Percentiles rank a stretch among this genome's conserved stretches.
These are phyloP conservation scores for Icerya purchasi DNA, from an alignment of 2,888 invertebrate species.

Conservation along the genomic window DNA sequence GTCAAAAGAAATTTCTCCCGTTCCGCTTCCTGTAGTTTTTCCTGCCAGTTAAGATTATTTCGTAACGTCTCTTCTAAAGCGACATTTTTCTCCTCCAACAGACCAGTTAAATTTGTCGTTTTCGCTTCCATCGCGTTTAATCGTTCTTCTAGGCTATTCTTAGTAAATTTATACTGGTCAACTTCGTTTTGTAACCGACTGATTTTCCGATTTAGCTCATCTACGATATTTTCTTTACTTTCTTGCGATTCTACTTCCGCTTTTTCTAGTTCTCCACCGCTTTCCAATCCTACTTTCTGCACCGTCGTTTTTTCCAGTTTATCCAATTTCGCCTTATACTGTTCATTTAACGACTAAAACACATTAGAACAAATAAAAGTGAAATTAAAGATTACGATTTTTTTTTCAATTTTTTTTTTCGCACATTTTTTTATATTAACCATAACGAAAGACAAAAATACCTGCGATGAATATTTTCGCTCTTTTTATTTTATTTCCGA, in stretches of 20 bases:
- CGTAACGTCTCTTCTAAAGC: not conserved
- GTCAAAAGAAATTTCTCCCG: not conserved
- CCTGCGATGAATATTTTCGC: too few relatives aligned
- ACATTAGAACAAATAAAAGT: too few relatives aligned
- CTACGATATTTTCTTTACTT: not conserved
- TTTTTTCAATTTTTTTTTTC: too few relatives aligned
- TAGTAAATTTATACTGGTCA: not conserved
- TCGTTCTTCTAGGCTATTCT: too few relatives aligned
- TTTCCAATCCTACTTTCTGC: constrained; percentile 27
- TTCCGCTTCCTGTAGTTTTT: not conserved
- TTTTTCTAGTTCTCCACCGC: constrained; percentile 26
- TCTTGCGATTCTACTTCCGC: constrained; percentile 29
- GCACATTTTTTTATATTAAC: too few relatives aligned
- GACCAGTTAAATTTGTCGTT: not conserved
- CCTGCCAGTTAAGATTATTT: not conserved
- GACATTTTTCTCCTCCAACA: not conserved
- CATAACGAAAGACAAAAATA: too few relatives aligned
- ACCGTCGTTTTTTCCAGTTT: constrained; percentile 27
- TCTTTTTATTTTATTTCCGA: too few relatives aligned
- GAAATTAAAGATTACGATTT: too few relatives aligned
- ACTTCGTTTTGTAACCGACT: not conserved
- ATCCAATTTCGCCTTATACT: constrained; percentile 15
- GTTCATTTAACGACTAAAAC: constrained; percentile 13
- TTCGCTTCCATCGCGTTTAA: too few relatives aligned
- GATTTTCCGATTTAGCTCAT: not conserved